Evolutionary conservation across 2,113 vertebrate species (phyloP).

Genomic region (Paratilapia polleni): DNA sequence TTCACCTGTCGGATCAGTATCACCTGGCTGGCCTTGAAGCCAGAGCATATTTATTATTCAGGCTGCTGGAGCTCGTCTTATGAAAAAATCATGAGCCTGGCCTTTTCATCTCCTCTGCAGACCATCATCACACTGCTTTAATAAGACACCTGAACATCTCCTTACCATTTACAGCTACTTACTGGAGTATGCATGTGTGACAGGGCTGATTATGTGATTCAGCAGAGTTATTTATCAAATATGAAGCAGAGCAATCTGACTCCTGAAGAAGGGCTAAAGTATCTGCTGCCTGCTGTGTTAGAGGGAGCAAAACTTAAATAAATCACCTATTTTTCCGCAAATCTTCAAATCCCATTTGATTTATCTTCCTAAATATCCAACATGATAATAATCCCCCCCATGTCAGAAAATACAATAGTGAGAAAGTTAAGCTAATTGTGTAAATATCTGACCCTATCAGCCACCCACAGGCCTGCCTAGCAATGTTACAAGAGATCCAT

Average conservation of each 20-base stretch:
- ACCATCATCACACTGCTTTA: neutral
- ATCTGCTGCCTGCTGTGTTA: neutral
- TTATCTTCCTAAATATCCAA: neutral
- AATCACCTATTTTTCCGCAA: neutral
- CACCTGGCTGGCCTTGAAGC: constrained; percentile 47
- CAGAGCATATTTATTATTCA: constrained; percentile 77
- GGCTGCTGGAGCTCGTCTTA: constrained; percentile 34
- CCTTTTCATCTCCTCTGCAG: constrained; percentile 35
- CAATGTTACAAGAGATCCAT: constrained; percentile 8
- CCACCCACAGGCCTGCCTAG: constrained; percentile 35
- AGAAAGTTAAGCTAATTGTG: no score
- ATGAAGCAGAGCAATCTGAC: neutral
- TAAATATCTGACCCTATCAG: neutral
- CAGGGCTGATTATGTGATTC: neutral
- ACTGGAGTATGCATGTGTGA: neutral
- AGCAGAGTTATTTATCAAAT: neutral
- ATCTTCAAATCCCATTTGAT: neutral
- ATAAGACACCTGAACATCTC: neutral
- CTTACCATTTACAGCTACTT: neutral
- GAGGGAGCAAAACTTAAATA: neutral
- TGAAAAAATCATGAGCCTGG: constrained; percentile 71
- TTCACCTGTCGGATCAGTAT: constrained; percentile 72
- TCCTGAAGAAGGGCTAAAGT: neutral
- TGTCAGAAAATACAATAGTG: neutral
- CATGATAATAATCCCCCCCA: rapidly evolving